phyloP scores from a whole-genome alignment of 2,797 vertebrate species.

The Otus scops region DNA sequence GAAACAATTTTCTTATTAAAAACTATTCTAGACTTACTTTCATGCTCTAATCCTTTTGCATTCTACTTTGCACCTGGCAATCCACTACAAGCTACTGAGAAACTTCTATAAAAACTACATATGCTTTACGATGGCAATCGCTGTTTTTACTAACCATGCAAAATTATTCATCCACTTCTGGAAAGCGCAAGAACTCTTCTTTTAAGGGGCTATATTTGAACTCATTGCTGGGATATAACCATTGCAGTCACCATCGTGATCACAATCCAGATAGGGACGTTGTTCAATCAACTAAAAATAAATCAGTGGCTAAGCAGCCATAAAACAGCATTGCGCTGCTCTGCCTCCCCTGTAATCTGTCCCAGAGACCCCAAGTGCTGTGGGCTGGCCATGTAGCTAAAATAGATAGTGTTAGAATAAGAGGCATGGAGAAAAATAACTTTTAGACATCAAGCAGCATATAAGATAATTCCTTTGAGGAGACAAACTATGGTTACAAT shows the following conservation, averaged over 20 bases:
- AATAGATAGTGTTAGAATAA: background rate
- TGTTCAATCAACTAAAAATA: conserved; percentile 16
- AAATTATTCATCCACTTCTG: background rate
- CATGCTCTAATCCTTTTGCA: background rate
- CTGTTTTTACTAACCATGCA: background rate
- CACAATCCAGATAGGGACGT: background rate
- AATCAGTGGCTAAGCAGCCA: background rate
- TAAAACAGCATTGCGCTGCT: background rate
- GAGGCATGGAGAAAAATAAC: background rate
- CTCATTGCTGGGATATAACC: background rate
- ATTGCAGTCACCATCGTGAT: background rate
- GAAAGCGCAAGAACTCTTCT: background rate
- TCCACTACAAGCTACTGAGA: background rate
- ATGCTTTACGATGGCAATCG: background rate
- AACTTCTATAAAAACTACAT: background rate
- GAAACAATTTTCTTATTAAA: background rate
- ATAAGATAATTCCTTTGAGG: background rate
- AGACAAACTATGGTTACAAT: background rate
- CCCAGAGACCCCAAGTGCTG: background rate
- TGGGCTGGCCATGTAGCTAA: background rate
- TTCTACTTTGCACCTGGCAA: conserved; percentile 19
- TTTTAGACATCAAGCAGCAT: background rate
- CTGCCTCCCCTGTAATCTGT: background rate
- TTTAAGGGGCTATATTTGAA: background rate
- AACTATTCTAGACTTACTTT: background rate